A percentile compares a stretch with the other conserved stretches of the same genome.
phyloP scores from a whole-genome alignment of 2,888 invertebrate genomes.

The Eledona agricola region DNA sequence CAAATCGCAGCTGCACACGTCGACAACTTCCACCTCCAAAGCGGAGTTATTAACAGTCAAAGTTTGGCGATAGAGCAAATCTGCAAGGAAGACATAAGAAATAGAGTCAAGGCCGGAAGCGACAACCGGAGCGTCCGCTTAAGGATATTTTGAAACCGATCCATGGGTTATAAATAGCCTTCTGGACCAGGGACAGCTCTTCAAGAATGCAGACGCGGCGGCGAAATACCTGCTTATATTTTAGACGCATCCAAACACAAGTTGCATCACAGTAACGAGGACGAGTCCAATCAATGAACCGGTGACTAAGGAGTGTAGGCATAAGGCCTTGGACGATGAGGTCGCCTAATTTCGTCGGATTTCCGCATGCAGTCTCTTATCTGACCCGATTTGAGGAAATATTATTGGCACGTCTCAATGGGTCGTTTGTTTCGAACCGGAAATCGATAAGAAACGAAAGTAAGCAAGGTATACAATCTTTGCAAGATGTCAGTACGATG shows the following conservation, averaged over 20 bases:
- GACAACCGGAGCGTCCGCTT: no score
- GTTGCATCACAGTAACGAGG: conserved; percentile 35
- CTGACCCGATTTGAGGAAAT: no score
- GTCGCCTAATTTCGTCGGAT: conserved; percentile 10
- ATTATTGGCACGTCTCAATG: no score
- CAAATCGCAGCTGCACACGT: conserved; percentile 76
- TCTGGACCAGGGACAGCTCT: conserved; percentile 16
- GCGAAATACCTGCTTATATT: conserved; percentile 24
- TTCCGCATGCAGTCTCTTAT: conserved; percentile 11
- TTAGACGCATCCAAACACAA: conserved; percentile 23
- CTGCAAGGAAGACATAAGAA: conserved; percentile 66
- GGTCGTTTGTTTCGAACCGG: no score
- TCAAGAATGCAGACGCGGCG: conserved; percentile 27
- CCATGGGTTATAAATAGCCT: conserved; percentile 23
- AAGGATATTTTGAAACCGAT: no score
- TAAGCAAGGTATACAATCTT: no score
- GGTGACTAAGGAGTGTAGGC: conserved; percentile 29
- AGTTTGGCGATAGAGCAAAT: conserved; percentile 79
- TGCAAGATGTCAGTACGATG: no score
- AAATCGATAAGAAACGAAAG: no score
- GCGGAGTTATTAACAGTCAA: conserved; percentile 76
- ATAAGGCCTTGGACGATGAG: conserved; percentile 14
- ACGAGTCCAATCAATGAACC: conserved; percentile 31
- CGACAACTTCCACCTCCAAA: conserved; percentile 80
- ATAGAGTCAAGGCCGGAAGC: no score